Conservation (phyloP, 2,797 vertebrate species). For the Sternarchorhynchus goeldii region DNA sequence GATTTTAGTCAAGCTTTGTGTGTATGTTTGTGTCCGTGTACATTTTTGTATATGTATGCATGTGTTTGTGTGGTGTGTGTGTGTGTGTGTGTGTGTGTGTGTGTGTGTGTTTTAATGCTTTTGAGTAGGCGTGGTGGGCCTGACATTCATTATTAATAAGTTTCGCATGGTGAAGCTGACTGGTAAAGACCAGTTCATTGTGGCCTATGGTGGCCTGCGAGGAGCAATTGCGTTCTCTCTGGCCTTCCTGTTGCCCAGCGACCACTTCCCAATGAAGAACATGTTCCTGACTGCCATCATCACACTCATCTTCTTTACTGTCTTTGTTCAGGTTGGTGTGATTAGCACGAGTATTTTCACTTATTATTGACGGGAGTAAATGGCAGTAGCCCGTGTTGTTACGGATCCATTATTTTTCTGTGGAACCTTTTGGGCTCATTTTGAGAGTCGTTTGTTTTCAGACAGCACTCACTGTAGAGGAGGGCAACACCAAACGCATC, state of each 20-base stretch:
- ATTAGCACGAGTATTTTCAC: background rate
- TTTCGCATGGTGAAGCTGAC: conserved; percentile 89
- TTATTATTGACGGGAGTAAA: background rate
- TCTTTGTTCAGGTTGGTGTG: conserved; percentile 83
- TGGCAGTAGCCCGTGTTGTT: background rate
- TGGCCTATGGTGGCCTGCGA: conserved; percentile 85
- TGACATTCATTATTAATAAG: conserved; percentile 88
- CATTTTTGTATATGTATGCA: background rate
- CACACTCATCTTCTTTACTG: conserved; percentile 87
- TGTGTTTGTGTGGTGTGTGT: background rate
- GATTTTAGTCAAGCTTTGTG: background rate
- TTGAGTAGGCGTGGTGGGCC: conserved; percentile 82
- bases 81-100: background rate
- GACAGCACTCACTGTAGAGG: too few species aligned
- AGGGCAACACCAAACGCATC: too few species aligned
- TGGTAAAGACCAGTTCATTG: conserved; percentile 89
- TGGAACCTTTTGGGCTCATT: too few species aligned
- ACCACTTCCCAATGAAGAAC: conserved; percentile 71
- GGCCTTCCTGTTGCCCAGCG: conserved; percentile 74
- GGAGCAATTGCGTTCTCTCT: conserved; percentile 89
- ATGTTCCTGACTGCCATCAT: conserved; percentile 84
- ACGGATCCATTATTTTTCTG: too few species aligned
- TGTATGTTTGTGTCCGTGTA: too few species aligned
- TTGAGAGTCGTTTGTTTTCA: too few species aligned
- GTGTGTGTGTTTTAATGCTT: background rate